Evolutionary conservation across 1,140 invertebrate species (phyloP).

Genomic region (Apis florea): DNA sequence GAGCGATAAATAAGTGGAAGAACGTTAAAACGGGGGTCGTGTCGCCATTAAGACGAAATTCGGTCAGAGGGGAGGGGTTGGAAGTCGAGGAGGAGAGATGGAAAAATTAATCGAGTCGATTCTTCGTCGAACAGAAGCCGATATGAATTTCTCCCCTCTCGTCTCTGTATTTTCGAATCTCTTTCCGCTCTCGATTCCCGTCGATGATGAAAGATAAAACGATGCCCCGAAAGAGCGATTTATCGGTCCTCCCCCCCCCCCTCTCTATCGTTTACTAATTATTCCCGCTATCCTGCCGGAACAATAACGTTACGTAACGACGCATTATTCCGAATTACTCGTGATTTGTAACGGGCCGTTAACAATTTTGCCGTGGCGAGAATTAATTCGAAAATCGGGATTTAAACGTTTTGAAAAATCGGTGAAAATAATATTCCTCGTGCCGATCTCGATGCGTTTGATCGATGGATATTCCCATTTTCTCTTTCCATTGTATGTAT

Average conservation of each 20-base stretch:
- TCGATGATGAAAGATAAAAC: neutral
- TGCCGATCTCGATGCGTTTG: no score
- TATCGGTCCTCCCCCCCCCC: neutral
- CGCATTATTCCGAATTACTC: constrained; percentile 8
- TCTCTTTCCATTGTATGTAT: no score
- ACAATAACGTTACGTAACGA: constrained; percentile 8
- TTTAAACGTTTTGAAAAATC: neutral
- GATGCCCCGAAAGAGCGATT: constrained; percentile 22
- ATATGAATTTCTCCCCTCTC: constrained; percentile 19
- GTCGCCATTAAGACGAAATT: constrained; percentile 3
- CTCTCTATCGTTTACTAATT: constrained; percentile 10
- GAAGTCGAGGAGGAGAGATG: constrained; percentile 34
- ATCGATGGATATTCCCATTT: no score
- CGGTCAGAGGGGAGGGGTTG: neutral
- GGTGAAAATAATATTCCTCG: constrained; percentile 5
- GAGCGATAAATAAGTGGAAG: constrained; percentile 2
- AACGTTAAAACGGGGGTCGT: neutral
- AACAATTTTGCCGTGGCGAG: neutral
- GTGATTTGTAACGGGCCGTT: constrained; percentile 7
- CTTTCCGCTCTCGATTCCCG: neutral
- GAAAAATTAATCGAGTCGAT: constrained; percentile 59
- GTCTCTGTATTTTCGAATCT: neutral
- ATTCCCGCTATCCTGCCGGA: neutral
- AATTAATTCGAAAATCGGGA: constrained; percentile 4
- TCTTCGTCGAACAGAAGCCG: constrained; percentile 22